Evolutionary conservation across 2,113 vertebrate species (phyloP).

Genomic region (Promerops cafer): DNA sequence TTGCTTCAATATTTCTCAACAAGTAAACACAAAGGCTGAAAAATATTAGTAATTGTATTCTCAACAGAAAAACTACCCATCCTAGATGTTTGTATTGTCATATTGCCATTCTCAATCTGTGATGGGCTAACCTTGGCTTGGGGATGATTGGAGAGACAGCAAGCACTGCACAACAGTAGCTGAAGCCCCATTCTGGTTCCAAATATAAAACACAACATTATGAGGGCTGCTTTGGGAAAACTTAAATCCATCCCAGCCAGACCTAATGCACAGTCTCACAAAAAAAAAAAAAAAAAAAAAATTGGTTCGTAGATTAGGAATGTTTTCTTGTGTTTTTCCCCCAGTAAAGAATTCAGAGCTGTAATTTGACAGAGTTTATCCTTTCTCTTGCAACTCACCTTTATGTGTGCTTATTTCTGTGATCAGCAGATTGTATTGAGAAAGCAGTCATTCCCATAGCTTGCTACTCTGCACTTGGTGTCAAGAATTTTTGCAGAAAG

Average conservation of each 20-base stretch:
- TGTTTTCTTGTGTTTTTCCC: not conserved
- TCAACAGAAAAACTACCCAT: not conserved
- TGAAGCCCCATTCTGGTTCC: not conserved
- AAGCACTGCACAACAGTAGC: not conserved
- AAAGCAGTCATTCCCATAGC: not conserved
- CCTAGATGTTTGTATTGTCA: not conserved
- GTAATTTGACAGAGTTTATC: not conserved
- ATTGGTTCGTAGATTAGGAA: not conserved
- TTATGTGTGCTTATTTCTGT: not conserved
- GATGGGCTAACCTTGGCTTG: not conserved
- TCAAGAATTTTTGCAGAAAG: not conserved
- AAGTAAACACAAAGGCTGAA: not conserved
- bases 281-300: not conserved
- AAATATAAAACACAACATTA: not conserved
- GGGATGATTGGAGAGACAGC: not conserved
- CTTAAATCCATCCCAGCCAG: not conserved
- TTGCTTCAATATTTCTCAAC: not conserved
- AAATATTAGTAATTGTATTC: not conserved
- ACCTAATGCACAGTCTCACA: not conserved
- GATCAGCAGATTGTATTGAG: not conserved
- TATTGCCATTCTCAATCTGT: not conserved
- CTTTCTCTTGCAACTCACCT: not conserved
- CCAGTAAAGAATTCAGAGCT: not conserved
- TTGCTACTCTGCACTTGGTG: not conserved
- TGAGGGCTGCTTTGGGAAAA: not conserved